Conservation (phyloP, 2,797 vertebrate genomes). For the Manis crassicaudata region DNA sequence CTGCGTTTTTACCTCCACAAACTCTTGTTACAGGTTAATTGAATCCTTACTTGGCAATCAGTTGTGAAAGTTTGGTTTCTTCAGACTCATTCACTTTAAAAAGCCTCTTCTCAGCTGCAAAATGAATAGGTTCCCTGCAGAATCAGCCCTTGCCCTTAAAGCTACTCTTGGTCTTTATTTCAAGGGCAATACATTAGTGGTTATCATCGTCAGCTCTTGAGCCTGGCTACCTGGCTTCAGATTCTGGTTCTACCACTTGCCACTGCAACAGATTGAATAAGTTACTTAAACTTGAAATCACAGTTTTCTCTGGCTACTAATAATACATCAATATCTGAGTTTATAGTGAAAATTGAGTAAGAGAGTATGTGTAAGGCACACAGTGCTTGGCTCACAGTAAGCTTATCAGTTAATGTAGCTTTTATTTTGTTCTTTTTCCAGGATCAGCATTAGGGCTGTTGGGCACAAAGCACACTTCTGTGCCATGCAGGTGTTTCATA, state of each 20-base stretch:
- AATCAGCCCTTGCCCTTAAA: neutral
- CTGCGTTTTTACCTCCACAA: conserved; percentile 86
- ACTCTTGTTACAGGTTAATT: conserved; percentile 86
- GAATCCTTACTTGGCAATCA: neutral
- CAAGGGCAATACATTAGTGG: neutral
- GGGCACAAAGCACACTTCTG: neutral
- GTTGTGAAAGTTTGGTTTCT: neutral
- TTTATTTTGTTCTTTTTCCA: conserved; percentile 19
- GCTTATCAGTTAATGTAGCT: neutral
- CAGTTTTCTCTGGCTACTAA: neutral
- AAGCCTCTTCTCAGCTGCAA: neutral
- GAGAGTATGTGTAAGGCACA: neutral
- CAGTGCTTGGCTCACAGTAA: neutral
- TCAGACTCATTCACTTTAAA: neutral
- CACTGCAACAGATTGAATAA: neutral
- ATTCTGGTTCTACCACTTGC: neutral
- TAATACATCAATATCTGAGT: neutral
- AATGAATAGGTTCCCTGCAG: neutral
- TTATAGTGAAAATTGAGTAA: neutral
- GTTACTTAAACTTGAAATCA: neutral
- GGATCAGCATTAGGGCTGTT: neutral
- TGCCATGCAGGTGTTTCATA: neutral
- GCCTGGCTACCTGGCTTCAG: neutral
- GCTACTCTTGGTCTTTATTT: neutral
- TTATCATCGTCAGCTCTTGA: neutral